These are phyloP conservation scores for Parelbella ahira DNA, from an alignment of 2,888 invertebrate species.

Conservation along the genomic window DNA sequence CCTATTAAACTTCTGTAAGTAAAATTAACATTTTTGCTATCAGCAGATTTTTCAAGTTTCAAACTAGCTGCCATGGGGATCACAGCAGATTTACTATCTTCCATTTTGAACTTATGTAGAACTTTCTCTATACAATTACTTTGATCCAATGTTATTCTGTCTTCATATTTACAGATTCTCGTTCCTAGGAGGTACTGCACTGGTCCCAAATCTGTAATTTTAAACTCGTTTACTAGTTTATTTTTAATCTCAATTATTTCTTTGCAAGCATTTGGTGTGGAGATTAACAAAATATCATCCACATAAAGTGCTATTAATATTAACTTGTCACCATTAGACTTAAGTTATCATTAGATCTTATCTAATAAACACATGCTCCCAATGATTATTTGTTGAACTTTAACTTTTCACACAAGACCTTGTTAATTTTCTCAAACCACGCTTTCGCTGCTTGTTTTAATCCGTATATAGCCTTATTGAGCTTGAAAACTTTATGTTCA, in stretches of 20 bases:
- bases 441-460: slow-evolving; percentile 5
- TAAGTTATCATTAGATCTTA: background rate
- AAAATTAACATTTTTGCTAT: slow-evolving; percentile 8
- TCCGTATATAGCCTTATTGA: slow-evolving; percentile 17
- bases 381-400: no score
- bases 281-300: slow-evolving; percentile 7
- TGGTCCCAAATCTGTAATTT: slow-evolving; percentile 4
- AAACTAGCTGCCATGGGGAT: slow-evolving; percentile 2
- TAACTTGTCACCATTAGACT: no score
- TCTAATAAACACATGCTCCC: slow-evolving; percentile 4
- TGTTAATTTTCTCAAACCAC: slow-evolving; percentile 11
- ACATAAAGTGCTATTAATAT: slow-evolving; percentile 4
- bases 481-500: slow-evolving; percentile 15
- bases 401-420: no score
- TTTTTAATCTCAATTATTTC: slow-evolving; percentile 4
- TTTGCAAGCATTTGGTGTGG: slow-evolving; percentile 3
- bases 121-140: background rate
- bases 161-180: background rate
- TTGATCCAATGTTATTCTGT: slow-evolving; percentile 1
- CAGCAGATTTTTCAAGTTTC: slow-evolving; percentile 6
- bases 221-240: background rate
- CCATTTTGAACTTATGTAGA: background rate
- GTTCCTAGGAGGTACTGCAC: background rate
- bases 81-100: slow-evolving; percentile 3
- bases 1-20: slow-evolving; percentile 23